Percentiles rank a stretch among this genome's conserved stretches.
Evolutionary conservation across 2,888 invertebrate species (phyloP).

Genomic region (Meiosimyza platycephala): DNA sequence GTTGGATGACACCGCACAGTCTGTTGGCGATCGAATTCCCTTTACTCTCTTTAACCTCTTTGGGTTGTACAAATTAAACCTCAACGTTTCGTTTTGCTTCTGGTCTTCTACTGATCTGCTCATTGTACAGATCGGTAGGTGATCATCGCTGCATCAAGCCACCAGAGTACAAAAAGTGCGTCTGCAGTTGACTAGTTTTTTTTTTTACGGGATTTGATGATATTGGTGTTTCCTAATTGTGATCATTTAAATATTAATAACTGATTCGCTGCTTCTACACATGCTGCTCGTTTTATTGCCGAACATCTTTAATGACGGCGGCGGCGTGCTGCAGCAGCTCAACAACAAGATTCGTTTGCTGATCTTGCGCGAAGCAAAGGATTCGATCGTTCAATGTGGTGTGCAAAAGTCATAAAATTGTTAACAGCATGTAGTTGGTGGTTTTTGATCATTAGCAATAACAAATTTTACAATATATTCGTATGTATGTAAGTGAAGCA

Average conservation of each 20-base stretch:
- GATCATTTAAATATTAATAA: slow-evolving; percentile 34
- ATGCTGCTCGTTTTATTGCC: background rate
- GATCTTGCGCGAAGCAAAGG: background rate
- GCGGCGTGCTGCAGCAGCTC: background rate
- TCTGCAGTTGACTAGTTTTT: no score
- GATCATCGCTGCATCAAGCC: no score
- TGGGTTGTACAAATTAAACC: background rate
- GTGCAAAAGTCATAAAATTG: slow-evolving; percentile 20
- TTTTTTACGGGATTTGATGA: background rate
- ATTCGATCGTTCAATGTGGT: background rate
- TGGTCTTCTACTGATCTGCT: slow-evolving; percentile 23
- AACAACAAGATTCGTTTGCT: background rate
- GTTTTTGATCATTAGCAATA: slow-evolving; percentile 14
- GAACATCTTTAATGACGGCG: background rate
- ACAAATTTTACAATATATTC: background rate
- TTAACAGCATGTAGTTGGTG: slow-evolving; percentile 26
- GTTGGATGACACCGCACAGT: slow-evolving; percentile 4
- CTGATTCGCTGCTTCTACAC: background rate
- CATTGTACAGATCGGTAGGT: background rate
- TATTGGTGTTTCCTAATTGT: slow-evolving; percentile 26
- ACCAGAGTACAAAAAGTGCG: no score
- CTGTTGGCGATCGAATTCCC: slow-evolving; percentile 10
- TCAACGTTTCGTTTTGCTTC: slow-evolving; percentile 31
- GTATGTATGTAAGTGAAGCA: background rate
- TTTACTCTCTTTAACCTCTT: background rate